These are phyloP conservation scores for Okapia johnstoni DNA, from an alignment of 2,113 vertebrate genomes.

Conservation along the genomic window DNA sequence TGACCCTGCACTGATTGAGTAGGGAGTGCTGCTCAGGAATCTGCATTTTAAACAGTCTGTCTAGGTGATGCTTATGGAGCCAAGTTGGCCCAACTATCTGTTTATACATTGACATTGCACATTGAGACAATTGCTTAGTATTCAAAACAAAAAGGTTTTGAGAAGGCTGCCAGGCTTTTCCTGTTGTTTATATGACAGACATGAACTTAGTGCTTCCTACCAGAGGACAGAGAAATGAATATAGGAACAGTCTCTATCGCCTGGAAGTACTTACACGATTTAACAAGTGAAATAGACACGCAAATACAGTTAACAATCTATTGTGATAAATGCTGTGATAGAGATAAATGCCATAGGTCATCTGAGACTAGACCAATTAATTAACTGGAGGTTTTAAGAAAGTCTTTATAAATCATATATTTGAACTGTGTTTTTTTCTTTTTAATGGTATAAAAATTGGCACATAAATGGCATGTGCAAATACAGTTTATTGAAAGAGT, in stretches of 20 bases:
- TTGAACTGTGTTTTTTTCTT: background rate
- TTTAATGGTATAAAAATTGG: background rate
- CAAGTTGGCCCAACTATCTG: background rate
- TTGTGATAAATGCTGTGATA: background rate
- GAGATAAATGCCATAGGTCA: background rate
- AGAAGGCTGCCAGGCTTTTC: background rate
- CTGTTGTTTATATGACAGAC: background rate
- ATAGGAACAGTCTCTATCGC: background rate
- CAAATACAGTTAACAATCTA: background rate
- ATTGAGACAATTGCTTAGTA: background rate
- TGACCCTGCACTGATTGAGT: background rate
- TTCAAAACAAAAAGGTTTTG: background rate
- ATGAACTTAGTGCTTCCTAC: background rate
- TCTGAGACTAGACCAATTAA: background rate
- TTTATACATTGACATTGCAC: background rate
- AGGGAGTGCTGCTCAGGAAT: background rate
- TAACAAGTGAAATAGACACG: background rate
- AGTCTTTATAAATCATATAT: background rate
- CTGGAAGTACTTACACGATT: background rate
- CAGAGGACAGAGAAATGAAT: background rate
- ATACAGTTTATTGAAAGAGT: background rate
- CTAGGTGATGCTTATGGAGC: background rate
- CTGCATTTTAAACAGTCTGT: background rate
- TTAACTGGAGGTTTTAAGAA: background rate
- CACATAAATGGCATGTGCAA: background rate